Evolutionary conservation across 2,797 vertebrate genomes (phyloP), one percentile per base, ranked within the genome.

Genomic region (Microhierax caerulescens): DNA sequence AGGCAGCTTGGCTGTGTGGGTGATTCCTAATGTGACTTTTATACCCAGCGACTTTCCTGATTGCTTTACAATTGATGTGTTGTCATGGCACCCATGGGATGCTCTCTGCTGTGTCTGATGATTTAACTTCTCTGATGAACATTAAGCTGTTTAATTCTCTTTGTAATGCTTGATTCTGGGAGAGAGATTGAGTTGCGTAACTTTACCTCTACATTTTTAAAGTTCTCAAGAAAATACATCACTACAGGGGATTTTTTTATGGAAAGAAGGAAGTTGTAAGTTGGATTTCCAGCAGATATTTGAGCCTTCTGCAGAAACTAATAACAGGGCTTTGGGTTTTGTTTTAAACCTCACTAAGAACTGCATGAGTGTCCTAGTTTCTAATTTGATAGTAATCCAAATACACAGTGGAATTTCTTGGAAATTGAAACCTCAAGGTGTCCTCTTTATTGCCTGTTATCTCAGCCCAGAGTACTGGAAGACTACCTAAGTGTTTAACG

Each of bases 371-470:
- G 89, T 93, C 94, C 94, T 92, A 90, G 77, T 93, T 96, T 93
- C 94, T 97, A 87, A 97, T 95, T 92, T 84, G 79, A 94, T 88
- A 97, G 86, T 91, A 67, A 96, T 96, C 92, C 93, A 93, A 86
- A 85, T 87, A 90, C 92, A 96, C 88, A 85, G 88, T 92, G 92
- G 95, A 97, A 91, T 95, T 94, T 85, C 88, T 82, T 94, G 94
- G 89, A 95, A 96, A 96, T 93, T 96, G 93, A 94, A 95, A 77
- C 88, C 92, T 96, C 91, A 95, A 75, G 89, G 90, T 94, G 95
- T 91, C 92, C 74, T 95, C 67, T 94, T 91, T 93, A 92, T 96
- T 96, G 94, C 85, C 83, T 91, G 61, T 83, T 93, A 93, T 91
- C 88, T 94, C 85, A 91, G 85, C 84, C 88, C 88, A 76, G 77